Conservation (phyloP, 2,888 invertebrate species). For the Strigamia maritima region DNA sequence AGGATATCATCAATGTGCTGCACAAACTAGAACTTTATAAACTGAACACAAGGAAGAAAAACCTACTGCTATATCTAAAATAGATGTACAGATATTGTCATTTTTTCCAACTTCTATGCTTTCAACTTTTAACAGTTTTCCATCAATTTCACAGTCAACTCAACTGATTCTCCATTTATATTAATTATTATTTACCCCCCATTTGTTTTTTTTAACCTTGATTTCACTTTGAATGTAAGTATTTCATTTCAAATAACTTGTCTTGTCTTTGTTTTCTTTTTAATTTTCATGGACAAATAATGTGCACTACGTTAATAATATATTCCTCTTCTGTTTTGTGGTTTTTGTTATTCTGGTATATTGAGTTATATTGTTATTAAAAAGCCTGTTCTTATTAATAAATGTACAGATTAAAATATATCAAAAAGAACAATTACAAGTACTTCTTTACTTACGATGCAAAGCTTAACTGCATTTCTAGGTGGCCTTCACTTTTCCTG, state of each 20-base stretch:
- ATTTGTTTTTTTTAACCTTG: background rate
- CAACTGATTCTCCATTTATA: background rate
- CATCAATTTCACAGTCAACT: conserved; percentile 4
- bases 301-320: background rate
- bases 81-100: conserved; percentile 4
- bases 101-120: background rate
- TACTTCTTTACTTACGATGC: too few relatives aligned
- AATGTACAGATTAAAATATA: conserved; percentile 1
- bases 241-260: too few relatives aligned
- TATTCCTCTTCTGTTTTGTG: background rate
- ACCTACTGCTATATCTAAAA: background rate
- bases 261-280: background rate
- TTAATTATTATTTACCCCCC: background rate
- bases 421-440: background rate
- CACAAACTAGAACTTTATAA: background rate
- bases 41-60: background rate
- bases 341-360: background rate
- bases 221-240: background rate
- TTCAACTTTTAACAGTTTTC: background rate
- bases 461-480: too few relatives aligned
- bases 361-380: background rate
- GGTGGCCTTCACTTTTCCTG: too few relatives aligned
- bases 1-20: background rate
- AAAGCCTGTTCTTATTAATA: conserved; percentile 4
- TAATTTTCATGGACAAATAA: background rate